Evolutionary conservation across 2,113 vertebrate genomes (phyloP).

Genomic region (Nerophis ophidion): DNA sequence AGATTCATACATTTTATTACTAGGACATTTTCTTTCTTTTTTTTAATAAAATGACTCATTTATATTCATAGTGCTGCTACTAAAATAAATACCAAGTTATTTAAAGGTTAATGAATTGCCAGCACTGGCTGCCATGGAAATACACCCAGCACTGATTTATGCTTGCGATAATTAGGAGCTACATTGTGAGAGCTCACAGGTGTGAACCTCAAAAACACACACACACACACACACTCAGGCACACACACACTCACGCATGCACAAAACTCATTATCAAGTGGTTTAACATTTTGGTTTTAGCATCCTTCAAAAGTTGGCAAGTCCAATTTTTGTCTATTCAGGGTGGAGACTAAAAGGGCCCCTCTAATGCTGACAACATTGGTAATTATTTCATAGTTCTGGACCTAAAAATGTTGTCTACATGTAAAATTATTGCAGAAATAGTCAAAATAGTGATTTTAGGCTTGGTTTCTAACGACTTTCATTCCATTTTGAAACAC

Average conservation of each 20-base stretch:
- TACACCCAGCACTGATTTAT: slow-evolving; percentile 56
- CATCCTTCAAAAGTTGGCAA: slow-evolving; percentile 48
- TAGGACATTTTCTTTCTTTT: slow-evolving; percentile 53
- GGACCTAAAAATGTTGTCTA: too few species aligned
- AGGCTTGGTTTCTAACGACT: too few species aligned
- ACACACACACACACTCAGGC: slow-evolving; percentile 5
- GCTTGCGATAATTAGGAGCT: slow-evolving; percentile 61
- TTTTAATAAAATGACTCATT: slow-evolving; percentile 49
- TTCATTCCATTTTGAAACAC: too few species aligned
- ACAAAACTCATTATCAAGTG: slow-evolving; percentile 43
- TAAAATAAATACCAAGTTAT: slow-evolving; percentile 66
- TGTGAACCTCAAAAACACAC: slow-evolving; percentile 38
- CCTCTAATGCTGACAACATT: too few species aligned
- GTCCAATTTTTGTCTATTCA: slow-evolving; percentile 42
- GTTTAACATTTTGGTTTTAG: slow-evolving; percentile 48
- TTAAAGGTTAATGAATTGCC: slow-evolving; percentile 70
- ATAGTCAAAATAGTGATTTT: too few species aligned
- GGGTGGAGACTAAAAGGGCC: slow-evolving; percentile 19
- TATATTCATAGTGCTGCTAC: slow-evolving; percentile 56
- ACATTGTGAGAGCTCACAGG: slow-evolving; percentile 52
- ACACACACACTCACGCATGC: slow-evolving; percentile 6
- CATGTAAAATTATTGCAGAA: too few species aligned
- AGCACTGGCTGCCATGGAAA: slow-evolving; percentile 60
- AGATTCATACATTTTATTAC: slow-evolving; percentile 38
- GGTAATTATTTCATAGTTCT: too few species aligned